These are phyloP conservation scores for Notospermus geniculatus DNA, from an alignment of 1,140 invertebrate species.

Conservation along the genomic window DNA sequence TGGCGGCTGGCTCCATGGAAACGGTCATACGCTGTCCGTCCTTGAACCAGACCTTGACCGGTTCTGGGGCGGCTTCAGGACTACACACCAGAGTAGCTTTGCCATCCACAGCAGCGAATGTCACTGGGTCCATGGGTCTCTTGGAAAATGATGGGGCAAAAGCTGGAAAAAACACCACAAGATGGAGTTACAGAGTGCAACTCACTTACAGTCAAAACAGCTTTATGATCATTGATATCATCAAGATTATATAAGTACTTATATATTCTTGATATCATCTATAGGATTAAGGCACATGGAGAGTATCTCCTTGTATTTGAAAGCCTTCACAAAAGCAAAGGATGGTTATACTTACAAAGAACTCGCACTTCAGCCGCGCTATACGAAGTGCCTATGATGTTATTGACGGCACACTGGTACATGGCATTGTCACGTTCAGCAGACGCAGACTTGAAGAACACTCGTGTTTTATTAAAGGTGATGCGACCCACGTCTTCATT, in stretches of 20 bases:
- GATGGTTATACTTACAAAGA: conserved; percentile 31
- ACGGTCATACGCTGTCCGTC: conserved; percentile 75
- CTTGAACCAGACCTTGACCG: conserved; percentile 87
- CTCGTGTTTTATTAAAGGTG: conserved; percentile 30
- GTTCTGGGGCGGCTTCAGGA: conserved; percentile 89
- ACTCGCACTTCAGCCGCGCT: conserved; percentile 88
- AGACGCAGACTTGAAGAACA: conserved; percentile 22
- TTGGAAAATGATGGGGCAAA: conserved; percentile 89
- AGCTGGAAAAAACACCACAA: conserved; percentile 56
- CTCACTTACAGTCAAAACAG: no score
- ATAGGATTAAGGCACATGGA: no score
- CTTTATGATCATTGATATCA: no score
- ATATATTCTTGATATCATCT: no score
- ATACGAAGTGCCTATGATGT: conserved; percentile 81
- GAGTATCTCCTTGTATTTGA: no score
- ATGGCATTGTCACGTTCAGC: conserved; percentile 77
- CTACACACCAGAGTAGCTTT: conserved; percentile 90
- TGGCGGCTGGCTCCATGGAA: background rate
- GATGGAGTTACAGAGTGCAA: no score
- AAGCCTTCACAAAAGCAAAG: conserved; percentile 6
- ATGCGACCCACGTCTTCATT: conserved; percentile 35
- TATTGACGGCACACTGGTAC: conserved; percentile 91
- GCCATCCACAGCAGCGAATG: conserved; percentile 83
- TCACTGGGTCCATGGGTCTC: conserved; percentile 79
- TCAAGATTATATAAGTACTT: no score